A percentile compares a stretch with the other conserved stretches of the same genome.
These are phyloP conservation scores for Graptemys geographica DNA, from an alignment of 2,797 vertebrate genomes.

Conservation along the genomic window DNA sequence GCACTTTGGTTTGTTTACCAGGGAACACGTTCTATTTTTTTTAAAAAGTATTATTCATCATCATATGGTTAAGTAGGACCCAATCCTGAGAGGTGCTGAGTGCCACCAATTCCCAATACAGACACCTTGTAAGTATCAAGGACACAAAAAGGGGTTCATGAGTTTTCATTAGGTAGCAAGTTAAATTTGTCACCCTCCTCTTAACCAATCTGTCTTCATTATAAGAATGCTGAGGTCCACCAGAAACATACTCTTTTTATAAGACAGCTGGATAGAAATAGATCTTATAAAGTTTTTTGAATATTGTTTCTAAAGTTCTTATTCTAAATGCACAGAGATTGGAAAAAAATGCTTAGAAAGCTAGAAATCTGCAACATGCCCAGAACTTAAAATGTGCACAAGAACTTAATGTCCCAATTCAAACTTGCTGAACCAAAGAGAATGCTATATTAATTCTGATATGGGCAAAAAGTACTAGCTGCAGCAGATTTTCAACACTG, in stretches of 20 bases:
- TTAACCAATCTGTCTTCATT: neutral
- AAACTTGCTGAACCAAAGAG: slow-evolving; percentile 34
- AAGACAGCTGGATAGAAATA: accelerated
- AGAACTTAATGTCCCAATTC: slow-evolving; percentile 38
- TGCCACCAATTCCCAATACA: accelerated
- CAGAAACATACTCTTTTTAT: neutral
- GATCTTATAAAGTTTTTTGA: neutral
- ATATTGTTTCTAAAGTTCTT: neutral
- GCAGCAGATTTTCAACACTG: neutral
- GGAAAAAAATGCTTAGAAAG: slow-evolving; percentile 14
- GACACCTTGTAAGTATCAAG: neutral
- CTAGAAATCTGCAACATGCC: slow-evolving; percentile 28
- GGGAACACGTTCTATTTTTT: neutral
- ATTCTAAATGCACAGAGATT: slow-evolving; percentile 22
- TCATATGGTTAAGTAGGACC: neutral
- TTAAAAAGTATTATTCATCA: neutral
- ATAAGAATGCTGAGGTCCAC: neutral
- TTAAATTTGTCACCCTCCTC: neutral
- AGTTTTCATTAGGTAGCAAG: neutral
- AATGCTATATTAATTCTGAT: slow-evolving; percentile 19
- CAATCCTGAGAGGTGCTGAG: neutral
- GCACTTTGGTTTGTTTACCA: neutral
- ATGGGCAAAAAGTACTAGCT: slow-evolving; percentile 3
- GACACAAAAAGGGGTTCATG: neutral
- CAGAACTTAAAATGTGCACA: slow-evolving; percentile 5